Conservation (phyloP, 2,797 vertebrate genomes). For the Stomatorhinus walkeri region DNA sequence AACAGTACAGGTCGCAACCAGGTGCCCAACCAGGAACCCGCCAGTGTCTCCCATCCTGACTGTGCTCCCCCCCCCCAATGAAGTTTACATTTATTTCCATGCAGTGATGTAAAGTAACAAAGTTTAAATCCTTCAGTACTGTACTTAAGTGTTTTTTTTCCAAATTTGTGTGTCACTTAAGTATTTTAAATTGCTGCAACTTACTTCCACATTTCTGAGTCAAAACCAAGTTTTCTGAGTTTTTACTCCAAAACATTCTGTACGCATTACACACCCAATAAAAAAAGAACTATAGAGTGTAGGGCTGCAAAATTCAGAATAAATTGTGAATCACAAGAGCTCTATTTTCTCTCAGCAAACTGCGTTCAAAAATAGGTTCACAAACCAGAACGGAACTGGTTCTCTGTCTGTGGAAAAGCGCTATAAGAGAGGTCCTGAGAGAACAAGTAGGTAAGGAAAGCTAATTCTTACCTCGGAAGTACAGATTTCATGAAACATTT, state of each 20-base stretch:
- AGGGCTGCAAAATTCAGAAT: neutral
- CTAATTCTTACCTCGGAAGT: slow-evolving; percentile 25
- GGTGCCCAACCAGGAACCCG: neutral
- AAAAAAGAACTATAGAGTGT: neutral
- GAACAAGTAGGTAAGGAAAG: neutral
- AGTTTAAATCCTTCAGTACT: neutral
- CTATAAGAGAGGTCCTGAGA: neutral
- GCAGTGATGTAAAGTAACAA: neutral
- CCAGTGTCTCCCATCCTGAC: neutral
- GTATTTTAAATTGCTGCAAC: neutral
- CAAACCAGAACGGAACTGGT: neutral
- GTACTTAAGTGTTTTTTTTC: neutral
- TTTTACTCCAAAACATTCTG: neutral
- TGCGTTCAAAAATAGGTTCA: neutral
- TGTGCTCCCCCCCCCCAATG: neutral
- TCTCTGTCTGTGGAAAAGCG: neutral
- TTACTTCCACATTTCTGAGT: neutral
- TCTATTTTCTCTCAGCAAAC: neutral
- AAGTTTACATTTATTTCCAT: neutral
- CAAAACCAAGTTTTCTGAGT: neutral
- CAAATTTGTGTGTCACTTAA: neutral
- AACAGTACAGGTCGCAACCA: neutral
- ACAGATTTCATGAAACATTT: slow-evolving; percentile 29
- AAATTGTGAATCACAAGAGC: neutral
- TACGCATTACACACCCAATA: neutral